Evolutionary conservation across 2,888 invertebrate genomes (phyloP), one percentile per base, ranked within the genome.

Genomic region (Pollenia amentaria): DNA sequence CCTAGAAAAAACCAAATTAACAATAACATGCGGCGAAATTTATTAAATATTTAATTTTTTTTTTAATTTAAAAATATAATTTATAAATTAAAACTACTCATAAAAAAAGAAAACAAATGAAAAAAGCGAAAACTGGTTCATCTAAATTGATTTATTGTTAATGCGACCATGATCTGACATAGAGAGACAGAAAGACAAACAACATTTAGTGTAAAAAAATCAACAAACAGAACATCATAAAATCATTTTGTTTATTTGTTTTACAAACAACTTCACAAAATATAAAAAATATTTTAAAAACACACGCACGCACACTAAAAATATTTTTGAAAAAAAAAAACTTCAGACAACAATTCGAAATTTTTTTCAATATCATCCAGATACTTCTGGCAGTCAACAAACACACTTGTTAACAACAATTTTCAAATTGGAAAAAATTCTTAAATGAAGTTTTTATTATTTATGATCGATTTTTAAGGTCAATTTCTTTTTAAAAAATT

Each of bases 341-440:
- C 38, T 46, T 42, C 8, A 57, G 16, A 29, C 29, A 10, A 67
- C 42, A 44, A 18, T 9, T 10, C 1, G 65, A 65, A 64, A 38
- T 73, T 12, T 67, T 60, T 77, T 83, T 79, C 72, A 80, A 84
- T 82, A 85, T 80, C 75, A 80, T 62, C 55, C 40, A 85, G 60
- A 69, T 72, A 76, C 76, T 81, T 82, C 51, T 38, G 18, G 7
- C 40, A 14, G 42, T 75, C 69, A 65, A 46, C 64, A 77, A 60
- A 57, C 57, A 53, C 64, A 44, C 42, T 16, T 65, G 76, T 65
- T 53, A 55, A 55, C 65, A 69, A 38, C n/a, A 29, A 72, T 64
- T 69, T 77, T 72, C 42, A 14, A 62, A 73, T 29, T 72, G 11
- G 2, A 29, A 21, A 62, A 75, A 53, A 51, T 70, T n/a, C 64